phyloP scores from a whole-genome alignment of 2,113 vertebrate genomes.

The Rhinolophus sinicus region DNA sequence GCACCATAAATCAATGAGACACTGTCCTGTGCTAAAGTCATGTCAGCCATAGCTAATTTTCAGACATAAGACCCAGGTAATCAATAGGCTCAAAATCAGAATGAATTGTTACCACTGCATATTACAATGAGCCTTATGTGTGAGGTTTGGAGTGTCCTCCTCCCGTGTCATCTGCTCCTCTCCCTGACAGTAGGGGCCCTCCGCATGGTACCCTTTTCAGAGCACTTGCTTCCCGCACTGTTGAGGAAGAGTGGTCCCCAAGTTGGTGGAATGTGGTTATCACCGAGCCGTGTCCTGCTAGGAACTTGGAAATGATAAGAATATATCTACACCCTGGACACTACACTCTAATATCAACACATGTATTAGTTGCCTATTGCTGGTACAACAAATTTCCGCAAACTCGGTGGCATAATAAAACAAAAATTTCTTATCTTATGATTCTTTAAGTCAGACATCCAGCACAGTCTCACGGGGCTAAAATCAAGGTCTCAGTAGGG shows the following conservation, averaged over 20 bases:
- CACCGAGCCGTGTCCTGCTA: not conserved
- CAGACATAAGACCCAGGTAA: constrained; percentile 63
- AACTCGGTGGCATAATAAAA: not conserved
- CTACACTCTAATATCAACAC: no score
- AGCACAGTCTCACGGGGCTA: not conserved
- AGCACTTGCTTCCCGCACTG: not conserved
- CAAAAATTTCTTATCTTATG: not conserved
- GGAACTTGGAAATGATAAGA: not conserved
- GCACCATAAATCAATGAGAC: constrained; percentile 79
- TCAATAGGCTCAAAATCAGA: constrained; percentile 72
- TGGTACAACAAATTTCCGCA: not conserved
- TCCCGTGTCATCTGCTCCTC: constrained; percentile 11
- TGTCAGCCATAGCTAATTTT: constrained; percentile 79
- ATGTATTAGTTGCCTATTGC: no score
- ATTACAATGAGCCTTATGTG: constrained; percentile 53
- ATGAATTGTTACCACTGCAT: constrained; percentile 40
- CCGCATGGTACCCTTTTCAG: not conserved
- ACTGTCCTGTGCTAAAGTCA: constrained; percentile 74
- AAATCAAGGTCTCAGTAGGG: not conserved
- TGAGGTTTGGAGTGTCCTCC: constrained; percentile 36
- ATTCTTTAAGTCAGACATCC: not conserved
- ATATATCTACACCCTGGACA: not conserved
- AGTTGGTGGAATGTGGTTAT: not conserved
- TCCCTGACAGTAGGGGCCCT: not conserved
- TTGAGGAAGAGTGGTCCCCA: not conserved